phyloP scores from a whole-genome alignment of 37 sponge, comb jelly and placozoan genomes.

The Spongilla lacustris region DNA sequence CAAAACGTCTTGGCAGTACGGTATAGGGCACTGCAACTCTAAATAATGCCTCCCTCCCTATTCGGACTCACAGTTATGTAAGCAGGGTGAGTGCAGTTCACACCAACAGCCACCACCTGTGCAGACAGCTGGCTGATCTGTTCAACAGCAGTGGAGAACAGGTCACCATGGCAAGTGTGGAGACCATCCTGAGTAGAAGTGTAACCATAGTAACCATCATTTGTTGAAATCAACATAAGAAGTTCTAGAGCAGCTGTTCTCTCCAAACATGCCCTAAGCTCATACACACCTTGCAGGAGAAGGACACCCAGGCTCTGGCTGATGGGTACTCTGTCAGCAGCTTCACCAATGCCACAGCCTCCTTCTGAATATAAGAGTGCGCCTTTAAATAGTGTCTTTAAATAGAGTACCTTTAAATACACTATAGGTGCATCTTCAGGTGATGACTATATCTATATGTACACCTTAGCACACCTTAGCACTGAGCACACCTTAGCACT shows the following conservation, averaged over 20 bases:
- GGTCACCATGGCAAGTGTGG: constrained; percentile 80
- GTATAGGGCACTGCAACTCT: not conserved
- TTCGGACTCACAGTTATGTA: constrained; percentile 5
- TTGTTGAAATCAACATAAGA: no score
- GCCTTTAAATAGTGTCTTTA: not conserved
- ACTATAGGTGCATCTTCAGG: no score
- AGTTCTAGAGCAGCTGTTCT: no score
- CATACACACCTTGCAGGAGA: constrained; percentile 75
- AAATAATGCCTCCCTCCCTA: not conserved
- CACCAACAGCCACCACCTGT: constrained; percentile 73
- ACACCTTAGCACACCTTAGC: no score
- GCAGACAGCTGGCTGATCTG: constrained; percentile 29
- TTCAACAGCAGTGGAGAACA: constrained; percentile 57
- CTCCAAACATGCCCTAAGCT: no score
- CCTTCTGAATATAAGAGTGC: constrained; percentile 16
- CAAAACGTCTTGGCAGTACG: no score
- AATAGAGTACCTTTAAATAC: not conserved
- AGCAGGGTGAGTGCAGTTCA: constrained; percentile 81
- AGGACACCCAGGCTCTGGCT: constrained; percentile 73
- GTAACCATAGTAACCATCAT: no score
- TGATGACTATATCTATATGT: no score
- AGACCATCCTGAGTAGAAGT: constrained; percentile 49
- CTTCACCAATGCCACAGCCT: constrained; percentile 57
- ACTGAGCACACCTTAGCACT: constrained; percentile 10
- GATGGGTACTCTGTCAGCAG: constrained; percentile 65